Base-by-base conservation (phyloP, 2,113 vertebrate genomes). In the Sterna hirundo region DNA sequence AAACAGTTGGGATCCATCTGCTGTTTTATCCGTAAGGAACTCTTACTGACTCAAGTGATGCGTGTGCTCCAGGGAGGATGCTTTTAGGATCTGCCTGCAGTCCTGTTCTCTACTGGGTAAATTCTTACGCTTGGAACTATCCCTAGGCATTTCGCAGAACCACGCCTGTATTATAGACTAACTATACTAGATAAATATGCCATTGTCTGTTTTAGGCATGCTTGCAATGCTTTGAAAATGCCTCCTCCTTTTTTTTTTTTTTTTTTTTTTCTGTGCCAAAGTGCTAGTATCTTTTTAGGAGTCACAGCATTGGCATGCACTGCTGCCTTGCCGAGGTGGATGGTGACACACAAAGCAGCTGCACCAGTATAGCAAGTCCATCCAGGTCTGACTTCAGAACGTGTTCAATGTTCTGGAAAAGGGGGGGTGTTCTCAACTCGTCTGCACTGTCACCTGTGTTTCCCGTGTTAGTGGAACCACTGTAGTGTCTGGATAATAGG, bases 351-450 rank as follows among this genome's bases (percentile, higher is more conserved):
- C 25, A 52, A 88, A 88, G 86, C 86, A 85, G 72, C 66, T 93
- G 68, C 75, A 86, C 94, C 89, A 74, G 95, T 90, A 92, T 23
- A 93, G 84, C 92, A 71, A 86, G 78, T 95, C 68, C 57, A 46
- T 86, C 88, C 79, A 90, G 85, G 26, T 89, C 10, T 47, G 83
- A 69, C 83, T 92, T 89, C 10, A 92, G 54, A 83, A 84, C 58
- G 72, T 85, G 20, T 72, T 95, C 91, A n/a, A 22, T 88, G 47
- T 90, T 92, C 64, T 64, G 78, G 77, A 74, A 61, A 38, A 90
- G 10, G 5, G 8, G 23, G 19, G 12, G 4, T 81, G 36, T 92
- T 94, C 27, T 89, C 29, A 80, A 22, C 57, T 70, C 26, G 34
- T 36, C 29, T 75, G 42, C 5, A 2, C 40, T 65, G 23, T 64